Evolutionary conservation across 2,113 vertebrate genomes (phyloP), one percentile per base, ranked within the genome.

Genomic region (Laticauda colubrina): DNA sequence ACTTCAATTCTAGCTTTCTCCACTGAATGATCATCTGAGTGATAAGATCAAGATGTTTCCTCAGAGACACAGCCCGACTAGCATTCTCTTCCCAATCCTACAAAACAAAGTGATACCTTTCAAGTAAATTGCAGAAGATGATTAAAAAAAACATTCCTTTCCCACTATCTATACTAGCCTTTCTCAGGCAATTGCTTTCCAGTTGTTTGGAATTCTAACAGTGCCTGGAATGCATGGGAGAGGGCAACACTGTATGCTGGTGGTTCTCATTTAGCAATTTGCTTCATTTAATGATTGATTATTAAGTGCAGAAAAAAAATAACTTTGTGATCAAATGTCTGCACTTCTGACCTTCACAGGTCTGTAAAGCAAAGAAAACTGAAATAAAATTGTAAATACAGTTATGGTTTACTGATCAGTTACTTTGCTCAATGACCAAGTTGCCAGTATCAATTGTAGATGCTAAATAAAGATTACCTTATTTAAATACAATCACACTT

Each of bases 51-150:
- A 99, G 98, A 85, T 99, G 98, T 43, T 98, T 98, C 91, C 96
- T 93, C 94, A 99, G 96, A 93, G 99, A 99, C 81, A 99, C 96
- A 6, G 98, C 93, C 51, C 97, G 98, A 95, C 99, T 98, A 54
- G 99, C 98, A 39, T 99, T 99, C 85, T 98, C 98, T 96, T 99
- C 99, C 99, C 99, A 99, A 95, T 99, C 99, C 99, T 99, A 93
- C 48, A 69, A 61, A 55, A 87, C n/a, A 69, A 55, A 91, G 56
- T 61, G 48, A 69, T 21, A 90, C 34, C 10, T 51, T 81, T 75
- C 45, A 93, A 61, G 53, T 81, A 34, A 87, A 87, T 7, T 34
- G 20, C 3, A 85, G 24, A 91, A 85, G 10, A 56, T n/a, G 64
- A 56, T 45, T 48, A 1, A 18, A 24, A 56, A 93, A 61, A 4